Percentiles rank a stretch among this genome's conserved stretches.
phyloP scores from a whole-genome alignment of 2,113 vertebrate genomes.

The Apistogramma diplotaenia region DNA sequence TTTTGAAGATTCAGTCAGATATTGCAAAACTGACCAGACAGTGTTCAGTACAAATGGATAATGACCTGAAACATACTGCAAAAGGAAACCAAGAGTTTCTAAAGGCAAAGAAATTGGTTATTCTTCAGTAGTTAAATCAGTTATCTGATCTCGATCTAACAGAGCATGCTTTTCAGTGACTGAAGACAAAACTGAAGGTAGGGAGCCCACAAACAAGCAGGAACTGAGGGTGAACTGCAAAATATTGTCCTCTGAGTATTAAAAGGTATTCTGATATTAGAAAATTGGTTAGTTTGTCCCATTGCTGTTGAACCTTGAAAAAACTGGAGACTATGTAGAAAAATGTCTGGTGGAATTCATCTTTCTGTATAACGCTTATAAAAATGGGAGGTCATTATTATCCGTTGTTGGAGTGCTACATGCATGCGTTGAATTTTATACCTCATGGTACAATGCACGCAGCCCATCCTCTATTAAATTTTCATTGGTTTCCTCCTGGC shows the following conservation, averaged over 20 bases:
- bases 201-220: neutral
- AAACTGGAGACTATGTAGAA: neutral
- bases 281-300: neutral
- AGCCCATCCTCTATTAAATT: conserved; percentile 64
- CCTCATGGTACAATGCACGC: conserved; percentile 5
- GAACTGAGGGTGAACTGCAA: neutral
- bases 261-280: neutral
- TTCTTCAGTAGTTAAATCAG: neutral
- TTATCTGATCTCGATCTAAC: neutral
- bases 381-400: conserved; percentile 21
- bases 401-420: neutral
- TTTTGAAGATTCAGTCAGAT: neutral
- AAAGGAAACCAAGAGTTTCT: neutral
- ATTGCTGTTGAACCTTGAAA: neutral
- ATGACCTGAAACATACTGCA: neutral
- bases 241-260: neutral
- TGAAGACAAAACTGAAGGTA: neutral
- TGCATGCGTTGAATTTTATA: conserved; percentile 9
- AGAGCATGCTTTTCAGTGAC: neutral
- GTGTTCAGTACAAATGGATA: neutral
- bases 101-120: neutral
- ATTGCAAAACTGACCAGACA: neutral
- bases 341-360: neutral
- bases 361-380: neutral
- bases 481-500: conserved; percentile 65